Conservation (phyloP, 2,888 invertebrate genomes). For the Aphodius sticticus region DNA sequence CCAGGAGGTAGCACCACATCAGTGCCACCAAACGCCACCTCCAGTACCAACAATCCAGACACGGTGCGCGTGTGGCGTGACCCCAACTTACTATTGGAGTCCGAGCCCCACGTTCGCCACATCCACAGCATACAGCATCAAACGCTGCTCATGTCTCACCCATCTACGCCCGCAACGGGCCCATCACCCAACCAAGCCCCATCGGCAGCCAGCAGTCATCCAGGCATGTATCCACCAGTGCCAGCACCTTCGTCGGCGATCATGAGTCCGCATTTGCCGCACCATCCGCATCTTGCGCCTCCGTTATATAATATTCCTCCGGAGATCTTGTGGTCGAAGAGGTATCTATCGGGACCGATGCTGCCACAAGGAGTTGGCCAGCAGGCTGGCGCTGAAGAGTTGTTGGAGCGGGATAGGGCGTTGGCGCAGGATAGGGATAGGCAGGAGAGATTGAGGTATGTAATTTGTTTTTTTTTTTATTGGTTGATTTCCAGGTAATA, state of each 20-base stretch:
- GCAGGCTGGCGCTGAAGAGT: conserved; percentile 59
- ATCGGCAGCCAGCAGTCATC: conserved; percentile 46
- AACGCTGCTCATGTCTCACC: conserved; percentile 68
- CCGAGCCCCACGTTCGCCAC: conserved; percentile 65
- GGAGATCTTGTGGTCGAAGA: conserved; percentile 70
- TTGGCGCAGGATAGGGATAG: conserved; percentile 71
- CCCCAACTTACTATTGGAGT: conserved; percentile 63
- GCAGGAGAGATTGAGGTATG: conserved; percentile 72
- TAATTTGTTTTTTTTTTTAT: too few species aligned
- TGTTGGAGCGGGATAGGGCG: conserved; percentile 63
- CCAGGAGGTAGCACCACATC: conserved; percentile 28
- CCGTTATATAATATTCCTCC: conserved; percentile 58
- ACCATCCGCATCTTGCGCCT: conserved; percentile 53
- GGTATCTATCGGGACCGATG: conserved; percentile 63
- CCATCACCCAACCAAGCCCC: conserved; percentile 49
- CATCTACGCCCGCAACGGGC: conserved; percentile 56
- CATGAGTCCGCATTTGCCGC: conserved; percentile 53
- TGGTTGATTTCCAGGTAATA: too few species aligned
- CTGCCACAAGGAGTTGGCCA: conserved; percentile 54
- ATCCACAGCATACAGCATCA: conserved; percentile 70
- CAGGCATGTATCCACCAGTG: conserved; percentile 49
- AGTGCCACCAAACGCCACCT: neutral
- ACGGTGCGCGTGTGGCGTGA: conserved; percentile 66
- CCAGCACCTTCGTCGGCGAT: conserved; percentile 54
- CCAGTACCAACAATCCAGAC: neutral